A percentile compares a stretch with the other conserved stretches of the same genome.
These are phyloP conservation scores for Pandemis heparana DNA, from an alignment of 2,888 invertebrate species.

Conservation along the genomic window DNA sequence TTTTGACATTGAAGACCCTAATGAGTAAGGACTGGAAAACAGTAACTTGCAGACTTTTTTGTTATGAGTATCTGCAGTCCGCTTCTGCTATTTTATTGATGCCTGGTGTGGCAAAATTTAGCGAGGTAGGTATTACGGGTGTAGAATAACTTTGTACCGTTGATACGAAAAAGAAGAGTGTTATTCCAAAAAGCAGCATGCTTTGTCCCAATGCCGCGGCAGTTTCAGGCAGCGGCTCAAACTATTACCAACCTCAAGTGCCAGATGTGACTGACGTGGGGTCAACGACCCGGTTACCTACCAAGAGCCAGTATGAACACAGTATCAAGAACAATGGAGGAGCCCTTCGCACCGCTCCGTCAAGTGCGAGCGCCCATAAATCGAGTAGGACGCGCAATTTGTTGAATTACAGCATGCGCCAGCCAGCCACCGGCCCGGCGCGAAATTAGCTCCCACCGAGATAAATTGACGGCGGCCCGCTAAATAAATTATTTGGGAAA, in stretches of 20 bases:
- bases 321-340: slow-evolving; percentile 77
- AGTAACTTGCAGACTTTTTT: too few relatives aligned
- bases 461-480: slow-evolving; percentile 84
- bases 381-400: slow-evolving; percentile 83
- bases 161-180: too few relatives aligned
- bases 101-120: not conserved
- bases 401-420: slow-evolving; percentile 86
- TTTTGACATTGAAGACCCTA: too few relatives aligned
- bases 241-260: not conserved
- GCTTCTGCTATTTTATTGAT: too few relatives aligned
- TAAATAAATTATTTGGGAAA: slow-evolving; percentile 86
- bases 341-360: slow-evolving; percentile 77
- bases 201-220: not conserved
- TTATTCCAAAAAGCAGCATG: not conserved
- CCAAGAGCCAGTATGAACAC: slow-evolving; percentile 61
- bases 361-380: slow-evolving; percentile 82
- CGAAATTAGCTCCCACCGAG: slow-evolving; percentile 85
- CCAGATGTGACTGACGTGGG: slow-evolving; percentile 14
- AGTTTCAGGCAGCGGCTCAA: not conserved
- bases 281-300: not conserved
- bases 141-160: too few relatives aligned
- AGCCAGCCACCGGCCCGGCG: slow-evolving; percentile 83
- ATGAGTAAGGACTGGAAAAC: too few relatives aligned
- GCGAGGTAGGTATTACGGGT: not conserved
- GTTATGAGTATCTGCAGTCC: too few relatives aligned